phyloP scores from a whole-genome alignment of 2,113 vertebrate genomes.

The Raja brachyura region DNA sequence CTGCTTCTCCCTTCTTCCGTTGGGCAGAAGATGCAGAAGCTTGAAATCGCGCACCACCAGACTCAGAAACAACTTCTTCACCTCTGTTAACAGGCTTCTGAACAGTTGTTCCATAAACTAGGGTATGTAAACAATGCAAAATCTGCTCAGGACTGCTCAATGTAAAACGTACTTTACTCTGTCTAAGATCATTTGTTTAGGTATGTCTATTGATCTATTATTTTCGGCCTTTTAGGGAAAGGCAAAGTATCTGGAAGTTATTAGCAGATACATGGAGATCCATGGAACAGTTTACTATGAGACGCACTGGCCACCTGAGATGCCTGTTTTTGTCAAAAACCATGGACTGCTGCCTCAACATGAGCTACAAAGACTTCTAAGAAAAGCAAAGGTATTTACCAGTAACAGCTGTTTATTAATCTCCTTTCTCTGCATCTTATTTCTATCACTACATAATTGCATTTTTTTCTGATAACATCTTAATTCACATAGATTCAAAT shows the following conservation, averaged over 20 bases:
- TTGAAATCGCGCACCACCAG: no score
- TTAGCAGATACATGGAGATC: constrained; percentile 92
- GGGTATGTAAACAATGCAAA: not conserved
- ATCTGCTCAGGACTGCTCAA: not conserved
- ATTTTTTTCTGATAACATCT: not conserved
- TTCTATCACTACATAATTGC: not conserved
- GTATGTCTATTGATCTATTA: not conserved
- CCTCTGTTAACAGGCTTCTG: no score
- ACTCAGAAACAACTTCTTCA: no score
- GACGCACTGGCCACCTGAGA: constrained; percentile 82
- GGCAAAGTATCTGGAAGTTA: constrained; percentile 76
- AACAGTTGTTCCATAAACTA: no score
- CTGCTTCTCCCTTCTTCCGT: no score
- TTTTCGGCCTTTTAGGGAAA: constrained; percentile 66
- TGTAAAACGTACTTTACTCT: not conserved
- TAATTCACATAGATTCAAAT: not conserved
- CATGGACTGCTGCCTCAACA: constrained; percentile 88
- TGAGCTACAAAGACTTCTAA: constrained; percentile 87
- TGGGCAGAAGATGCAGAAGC: no score
- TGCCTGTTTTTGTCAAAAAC: constrained; percentile 88
- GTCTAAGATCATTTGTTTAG: not conserved
- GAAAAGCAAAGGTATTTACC: constrained; percentile 74
- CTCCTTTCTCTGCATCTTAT: not conserved
- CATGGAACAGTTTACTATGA: constrained; percentile 92
- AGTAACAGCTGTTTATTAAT: not conserved